Evolutionary conservation across 2,888 invertebrate genomes (phyloP), one percentile per base, ranked within the genome.

Genomic region (Eubasilissa splendida): DNA sequence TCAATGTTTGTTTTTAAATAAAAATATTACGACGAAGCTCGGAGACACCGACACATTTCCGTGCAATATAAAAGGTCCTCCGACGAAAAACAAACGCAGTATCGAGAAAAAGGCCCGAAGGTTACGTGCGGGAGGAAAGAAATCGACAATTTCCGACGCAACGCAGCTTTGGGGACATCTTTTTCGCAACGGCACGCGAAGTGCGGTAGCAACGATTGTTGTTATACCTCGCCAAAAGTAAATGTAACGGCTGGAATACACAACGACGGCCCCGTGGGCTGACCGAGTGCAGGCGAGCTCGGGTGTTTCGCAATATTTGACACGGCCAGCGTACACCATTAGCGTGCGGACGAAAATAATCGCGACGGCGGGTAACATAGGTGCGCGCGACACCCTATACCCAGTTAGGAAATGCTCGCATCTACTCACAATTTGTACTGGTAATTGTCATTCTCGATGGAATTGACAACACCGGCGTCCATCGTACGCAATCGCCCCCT

Each of bases 251-350:
- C 73, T 31, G 58, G 74, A 66, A 58, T 42, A 42, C 42, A 42
- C 68, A 31, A 65, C 75, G 52, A 75, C 59, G 76, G 89, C 88
- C 88, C 88, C 87, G 87, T 87, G 87, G 86, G 86, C 59, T 68
- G 74, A 73, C 58, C 88, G 89, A 89, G 90, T 42, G 42, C 90
- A 90, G 86, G 86, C 88, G 88, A 87, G 87, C 65, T 86, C 86
- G 86, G 86, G 86, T 87, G 89, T 90, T 90, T 90, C 90, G 90
- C 90, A 90, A 90, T 88, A 86, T 87, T 87, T 87, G 87, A 88
- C 87, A 81, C 87, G 87, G 87, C 87, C 87, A 87, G 86, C 88
- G 86, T 66, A 76, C 70, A 63, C 79, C 80, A 80, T 80, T 80
- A 80, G 80, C 63, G 77, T 58, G 80, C 77, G 68, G 86, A 76